Evolutionary conservation across 2,797 vertebrate genomes (phyloP).

Genomic region (Lacerta agilis): DNA sequence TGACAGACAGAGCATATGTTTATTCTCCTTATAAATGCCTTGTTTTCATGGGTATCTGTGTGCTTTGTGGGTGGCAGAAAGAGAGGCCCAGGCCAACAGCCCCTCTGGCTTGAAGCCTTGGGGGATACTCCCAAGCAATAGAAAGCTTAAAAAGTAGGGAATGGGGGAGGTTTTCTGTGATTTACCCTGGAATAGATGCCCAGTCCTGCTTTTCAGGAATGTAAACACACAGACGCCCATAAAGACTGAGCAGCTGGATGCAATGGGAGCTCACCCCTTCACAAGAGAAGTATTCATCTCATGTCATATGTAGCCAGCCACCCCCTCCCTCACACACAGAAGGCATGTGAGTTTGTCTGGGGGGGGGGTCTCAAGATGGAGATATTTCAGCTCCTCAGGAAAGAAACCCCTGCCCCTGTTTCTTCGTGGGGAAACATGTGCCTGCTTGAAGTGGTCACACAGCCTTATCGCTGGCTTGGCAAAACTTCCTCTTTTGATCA

Average conservation of each 20-base stretch:
- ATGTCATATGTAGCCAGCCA: background rate
- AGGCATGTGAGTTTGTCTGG: conserved; percentile 15
- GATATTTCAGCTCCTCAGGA: fast-evolving
- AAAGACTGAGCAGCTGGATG: background rate
- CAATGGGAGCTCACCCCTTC: background rate
- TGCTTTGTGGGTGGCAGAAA: background rate
- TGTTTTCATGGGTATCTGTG: background rate
- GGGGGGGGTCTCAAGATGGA: background rate
- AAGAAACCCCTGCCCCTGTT: conserved; percentile 50
- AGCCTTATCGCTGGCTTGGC: conserved; percentile 66
- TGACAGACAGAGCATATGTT: background rate
- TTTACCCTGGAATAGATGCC: background rate
- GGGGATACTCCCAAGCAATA: background rate
- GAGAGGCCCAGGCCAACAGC: background rate
- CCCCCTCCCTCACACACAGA: fast-evolving
- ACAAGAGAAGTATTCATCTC: background rate
- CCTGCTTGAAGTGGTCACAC: conserved; percentile 54
- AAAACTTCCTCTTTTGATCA: conserved; percentile 65
- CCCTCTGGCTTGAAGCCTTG: background rate
- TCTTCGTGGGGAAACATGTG: conserved; percentile 62
- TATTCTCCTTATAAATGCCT: background rate
- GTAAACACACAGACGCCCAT: background rate
- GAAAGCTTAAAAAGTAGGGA: conserved; percentile 14
- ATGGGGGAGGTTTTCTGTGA: background rate
- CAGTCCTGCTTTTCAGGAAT: background rate